phyloP scores from a whole-genome alignment of 2,797 vertebrate species.

The Poecilia wingei region DNA sequence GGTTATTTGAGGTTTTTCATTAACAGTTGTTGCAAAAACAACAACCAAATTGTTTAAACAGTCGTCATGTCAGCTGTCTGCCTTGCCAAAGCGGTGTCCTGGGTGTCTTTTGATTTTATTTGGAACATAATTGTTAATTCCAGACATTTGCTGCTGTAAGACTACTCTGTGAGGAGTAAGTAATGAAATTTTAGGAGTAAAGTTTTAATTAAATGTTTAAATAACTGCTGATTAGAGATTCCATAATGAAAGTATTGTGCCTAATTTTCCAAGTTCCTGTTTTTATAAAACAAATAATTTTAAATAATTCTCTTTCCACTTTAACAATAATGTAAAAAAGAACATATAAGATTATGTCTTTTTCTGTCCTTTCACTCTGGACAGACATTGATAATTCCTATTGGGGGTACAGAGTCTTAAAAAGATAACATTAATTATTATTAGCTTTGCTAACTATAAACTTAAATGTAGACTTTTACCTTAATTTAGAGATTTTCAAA shows the following conservation, averaged over 20 bases:
- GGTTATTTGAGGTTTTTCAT: constrained; percentile 2
- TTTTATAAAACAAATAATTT: background rate
- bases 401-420: background rate
- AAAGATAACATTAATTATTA: background rate
- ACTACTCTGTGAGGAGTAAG: background rate
- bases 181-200: background rate
- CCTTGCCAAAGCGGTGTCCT: constrained; percentile 8
- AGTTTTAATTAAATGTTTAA: background rate
- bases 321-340: background rate
- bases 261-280: background rate
- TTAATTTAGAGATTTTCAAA: background rate
- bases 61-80: constrained; percentile 17
- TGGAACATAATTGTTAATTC: background rate
- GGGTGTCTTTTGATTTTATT: background rate
- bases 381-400: background rate
- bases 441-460: background rate
- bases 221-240: background rate
- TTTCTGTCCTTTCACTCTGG: background rate
- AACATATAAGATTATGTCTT: background rate
- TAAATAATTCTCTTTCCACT: background rate
- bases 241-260: background rate
- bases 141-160: background rate
- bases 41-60: background rate
- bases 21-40: background rate
- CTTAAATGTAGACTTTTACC: background rate